Evolutionary conservation across 2,113 vertebrate genomes (phyloP).

Genomic region (Progne subis): DNA sequence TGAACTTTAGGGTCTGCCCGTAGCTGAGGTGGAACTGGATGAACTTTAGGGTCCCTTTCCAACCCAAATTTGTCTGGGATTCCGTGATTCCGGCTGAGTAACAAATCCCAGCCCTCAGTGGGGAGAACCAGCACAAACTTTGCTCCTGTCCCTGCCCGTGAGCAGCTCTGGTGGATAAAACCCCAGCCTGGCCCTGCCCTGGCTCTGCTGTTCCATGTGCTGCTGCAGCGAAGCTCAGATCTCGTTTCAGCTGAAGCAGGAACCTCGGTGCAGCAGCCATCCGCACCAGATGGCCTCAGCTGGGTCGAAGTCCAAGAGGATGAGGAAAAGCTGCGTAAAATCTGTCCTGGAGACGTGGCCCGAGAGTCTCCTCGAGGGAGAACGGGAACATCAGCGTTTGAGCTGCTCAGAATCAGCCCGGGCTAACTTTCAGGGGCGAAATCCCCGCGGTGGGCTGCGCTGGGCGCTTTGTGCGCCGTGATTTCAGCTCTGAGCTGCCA

Average conservation of each 20-base stretch:
- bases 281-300: neutral
- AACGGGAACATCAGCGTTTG: neutral
- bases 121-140: neutral
- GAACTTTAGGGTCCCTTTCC: neutral
- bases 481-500: neutral
- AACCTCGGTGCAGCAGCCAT: neutral
- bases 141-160: neutral
- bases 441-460: rapidly evolving
- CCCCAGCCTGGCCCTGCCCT: neutral
- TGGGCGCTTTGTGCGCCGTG: rapidly evolving
- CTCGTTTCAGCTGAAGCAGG: neutral
- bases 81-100: neutral
- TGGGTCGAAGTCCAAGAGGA: neutral
- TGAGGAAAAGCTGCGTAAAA: neutral
- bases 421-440: neutral
- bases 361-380: neutral
- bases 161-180: neutral
- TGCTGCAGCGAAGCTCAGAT: neutral
- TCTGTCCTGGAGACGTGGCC: neutral
- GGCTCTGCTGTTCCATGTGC: neutral
- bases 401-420: neutral
- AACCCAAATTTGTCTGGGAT: neutral
- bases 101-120: neutral
- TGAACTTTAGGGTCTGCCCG: neutral
- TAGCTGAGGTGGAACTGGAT: neutral